These are phyloP conservation scores for Cricetomys ansorgei DNA, from an alignment of 2,113 vertebrate species.

Conservation along the genomic window DNA sequence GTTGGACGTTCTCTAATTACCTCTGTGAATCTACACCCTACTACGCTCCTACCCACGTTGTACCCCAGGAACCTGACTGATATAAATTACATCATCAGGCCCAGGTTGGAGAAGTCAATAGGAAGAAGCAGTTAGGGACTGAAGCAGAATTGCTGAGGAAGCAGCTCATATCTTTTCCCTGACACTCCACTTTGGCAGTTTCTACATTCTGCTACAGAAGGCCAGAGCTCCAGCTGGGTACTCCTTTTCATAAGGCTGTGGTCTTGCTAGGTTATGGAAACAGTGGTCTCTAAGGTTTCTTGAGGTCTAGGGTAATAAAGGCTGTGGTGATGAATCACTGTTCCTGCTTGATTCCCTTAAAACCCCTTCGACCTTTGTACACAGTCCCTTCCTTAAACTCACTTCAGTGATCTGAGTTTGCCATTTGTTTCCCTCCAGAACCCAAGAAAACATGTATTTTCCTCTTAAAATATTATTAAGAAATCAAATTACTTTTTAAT, in stretches of 20 bases:
- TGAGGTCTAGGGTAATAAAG: not conserved
- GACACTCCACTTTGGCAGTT: not conserved
- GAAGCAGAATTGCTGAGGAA: not conserved
- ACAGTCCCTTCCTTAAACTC: constrained; percentile 31
- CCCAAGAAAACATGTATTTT: constrained; percentile 35
- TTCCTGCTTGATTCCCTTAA: not conserved
- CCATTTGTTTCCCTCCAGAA: constrained; percentile 26
- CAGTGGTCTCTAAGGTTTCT: not conserved
- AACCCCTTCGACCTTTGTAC: constrained; percentile 1
- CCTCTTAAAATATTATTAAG: not conserved
- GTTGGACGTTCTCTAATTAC: not conserved
- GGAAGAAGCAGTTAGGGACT: not conserved
- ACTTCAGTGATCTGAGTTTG: constrained; percentile 49
- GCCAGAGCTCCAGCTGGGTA: not conserved
- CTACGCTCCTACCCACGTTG: not conserved
- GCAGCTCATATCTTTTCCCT: not conserved
- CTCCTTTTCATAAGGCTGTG: not conserved
- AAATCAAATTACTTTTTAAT: not conserved
- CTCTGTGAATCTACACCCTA: not conserved
- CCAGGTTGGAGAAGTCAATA: not conserved
- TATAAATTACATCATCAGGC: not conserved
- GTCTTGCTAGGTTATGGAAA: not conserved
- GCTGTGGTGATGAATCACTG: not conserved
- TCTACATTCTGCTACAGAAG: not conserved
- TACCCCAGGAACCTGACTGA: not conserved